Evolutionary conservation across 2,113 vertebrate genomes (phyloP).

Genomic region (Electrona antarctica): DNA sequence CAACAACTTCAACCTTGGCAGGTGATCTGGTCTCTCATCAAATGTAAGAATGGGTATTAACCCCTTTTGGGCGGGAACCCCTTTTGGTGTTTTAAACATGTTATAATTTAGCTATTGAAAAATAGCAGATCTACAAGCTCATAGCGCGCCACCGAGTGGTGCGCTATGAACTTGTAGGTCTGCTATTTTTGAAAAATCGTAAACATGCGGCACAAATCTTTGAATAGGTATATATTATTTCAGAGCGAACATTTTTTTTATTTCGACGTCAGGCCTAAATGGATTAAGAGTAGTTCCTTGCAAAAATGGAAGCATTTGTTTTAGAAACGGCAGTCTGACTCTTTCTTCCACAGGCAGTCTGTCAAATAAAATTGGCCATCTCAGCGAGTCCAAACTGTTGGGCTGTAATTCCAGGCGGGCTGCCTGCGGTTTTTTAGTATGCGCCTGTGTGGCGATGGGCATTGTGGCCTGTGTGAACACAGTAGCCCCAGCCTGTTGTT

Average conservation of each 20-base stretch:
- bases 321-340: background rate
- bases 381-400: background rate
- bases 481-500: constrained; percentile 60
- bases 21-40: background rate
- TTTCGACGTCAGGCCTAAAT: no score
- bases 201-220: no score
- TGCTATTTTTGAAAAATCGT: no score
- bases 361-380: background rate
- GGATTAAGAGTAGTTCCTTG: background rate
- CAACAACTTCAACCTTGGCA: background rate
- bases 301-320: background rate
- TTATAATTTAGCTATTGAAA: no score
- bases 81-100: no score
- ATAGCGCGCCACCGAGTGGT: no score
- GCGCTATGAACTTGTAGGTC: no score
- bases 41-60: background rate
- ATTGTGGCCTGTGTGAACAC: constrained; percentile 66
- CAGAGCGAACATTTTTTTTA: no score
- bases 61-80: no score
- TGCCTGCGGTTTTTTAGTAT: constrained; percentile 42
- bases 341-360: background rate
- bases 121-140: no score
- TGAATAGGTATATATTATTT: no score
- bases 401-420: constrained; percentile 34
- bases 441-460: constrained; percentile 50